phyloP scores from a whole-genome alignment of 2,888 invertebrate species.

The Shargacucullia verbasci region DNA sequence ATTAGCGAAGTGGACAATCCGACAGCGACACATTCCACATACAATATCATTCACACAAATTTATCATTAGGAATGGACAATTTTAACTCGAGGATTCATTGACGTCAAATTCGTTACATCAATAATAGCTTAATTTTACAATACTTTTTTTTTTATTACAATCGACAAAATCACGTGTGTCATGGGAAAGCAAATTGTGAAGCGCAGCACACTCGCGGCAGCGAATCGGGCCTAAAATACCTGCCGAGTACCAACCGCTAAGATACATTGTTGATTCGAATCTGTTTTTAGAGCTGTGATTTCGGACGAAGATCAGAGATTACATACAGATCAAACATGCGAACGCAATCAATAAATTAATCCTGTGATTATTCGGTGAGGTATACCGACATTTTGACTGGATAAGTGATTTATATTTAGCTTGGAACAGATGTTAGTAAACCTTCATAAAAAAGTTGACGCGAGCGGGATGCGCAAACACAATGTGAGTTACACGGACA shows the following conservation, averaged over 20 bases:
- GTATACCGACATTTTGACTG: slow-evolving; percentile 30
- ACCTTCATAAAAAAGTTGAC: slow-evolving; percentile 46
- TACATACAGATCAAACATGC: slow-evolving; percentile 47
- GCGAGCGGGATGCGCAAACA: slow-evolving; percentile 38
- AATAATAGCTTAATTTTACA: slow-evolving; percentile 65
- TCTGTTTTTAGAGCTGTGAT: slow-evolving; percentile 50
- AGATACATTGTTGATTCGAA: slow-evolving; percentile 33
- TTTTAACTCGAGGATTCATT: slow-evolving; percentile 68
- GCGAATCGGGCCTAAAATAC: slow-evolving; percentile 35
- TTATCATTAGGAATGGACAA: slow-evolving; percentile 78
- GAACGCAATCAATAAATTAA: slow-evolving; percentile 53
- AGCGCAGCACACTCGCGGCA: slow-evolving; percentile 36
- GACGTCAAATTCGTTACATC: slow-evolving; percentile 68
- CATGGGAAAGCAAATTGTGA: slow-evolving; percentile 45
- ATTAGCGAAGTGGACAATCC: slow-evolving; percentile 75
- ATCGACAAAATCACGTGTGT: slow-evolving; percentile 61
- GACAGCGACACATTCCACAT: slow-evolving; percentile 71
- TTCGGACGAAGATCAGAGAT: slow-evolving; percentile 34
- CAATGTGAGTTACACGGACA: slow-evolving; percentile 40
- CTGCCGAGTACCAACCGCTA: slow-evolving; percentile 18
- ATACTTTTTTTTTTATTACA: slow-evolving; percentile 68
- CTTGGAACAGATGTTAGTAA: slow-evolving; percentile 39
- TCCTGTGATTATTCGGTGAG: slow-evolving; percentile 38
- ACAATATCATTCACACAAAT: slow-evolving; percentile 62
- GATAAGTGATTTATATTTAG: slow-evolving; percentile 32